Evolutionary conservation across 1,140 invertebrate species (phyloP).

Genomic region (Propsilocerus akamusi): DNA sequence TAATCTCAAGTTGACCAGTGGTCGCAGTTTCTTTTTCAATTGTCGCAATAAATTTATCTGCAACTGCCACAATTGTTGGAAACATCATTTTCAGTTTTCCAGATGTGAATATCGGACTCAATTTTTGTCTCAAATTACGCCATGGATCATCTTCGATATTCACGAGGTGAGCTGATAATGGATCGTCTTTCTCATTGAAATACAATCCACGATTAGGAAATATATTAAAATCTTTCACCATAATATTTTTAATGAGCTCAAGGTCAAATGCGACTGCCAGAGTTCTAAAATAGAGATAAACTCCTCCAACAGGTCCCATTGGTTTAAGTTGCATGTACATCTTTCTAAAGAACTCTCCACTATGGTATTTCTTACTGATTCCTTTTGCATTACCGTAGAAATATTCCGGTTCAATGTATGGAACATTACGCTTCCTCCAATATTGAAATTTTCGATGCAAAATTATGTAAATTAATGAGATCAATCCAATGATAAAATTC

Average conservation of each 20-base stretch:
- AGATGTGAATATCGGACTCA: slow-evolving; percentile 35
- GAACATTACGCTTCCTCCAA: slow-evolving; percentile 8
- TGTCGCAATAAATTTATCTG: slow-evolving; percentile 7
- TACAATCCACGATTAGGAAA: slow-evolving; percentile 18
- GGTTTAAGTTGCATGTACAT: neutral
- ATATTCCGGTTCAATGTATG: neutral
- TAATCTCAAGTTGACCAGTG: slow-evolving; percentile 16
- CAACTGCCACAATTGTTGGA: slow-evolving; percentile 20
- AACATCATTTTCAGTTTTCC: slow-evolving; percentile 35
- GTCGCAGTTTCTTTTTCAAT: slow-evolving; percentile 11
- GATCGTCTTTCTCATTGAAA: slow-evolving; percentile 15
- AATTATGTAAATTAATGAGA: neutral
- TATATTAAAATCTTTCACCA: slow-evolving; percentile 28
- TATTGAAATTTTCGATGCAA: neutral
- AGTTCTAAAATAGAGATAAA: slow-evolving; percentile 14
- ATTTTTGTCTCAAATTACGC: slow-evolving; percentile 29
- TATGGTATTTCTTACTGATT: neutral
- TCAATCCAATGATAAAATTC: neutral
- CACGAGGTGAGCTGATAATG: slow-evolving; percentile 13
- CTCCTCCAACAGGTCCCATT: slow-evolving; percentile 7
- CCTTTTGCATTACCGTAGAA: neutral
- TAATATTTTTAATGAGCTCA: slow-evolving; percentile 24
- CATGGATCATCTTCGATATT: slow-evolving; percentile 24
- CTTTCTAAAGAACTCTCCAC: neutral
- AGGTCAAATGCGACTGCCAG: slow-evolving; percentile 21